These are phyloP conservation scores for Halcyon leucocephala DNA, from an alignment of 2,797 vertebrate species.

Conservation along the genomic window DNA sequence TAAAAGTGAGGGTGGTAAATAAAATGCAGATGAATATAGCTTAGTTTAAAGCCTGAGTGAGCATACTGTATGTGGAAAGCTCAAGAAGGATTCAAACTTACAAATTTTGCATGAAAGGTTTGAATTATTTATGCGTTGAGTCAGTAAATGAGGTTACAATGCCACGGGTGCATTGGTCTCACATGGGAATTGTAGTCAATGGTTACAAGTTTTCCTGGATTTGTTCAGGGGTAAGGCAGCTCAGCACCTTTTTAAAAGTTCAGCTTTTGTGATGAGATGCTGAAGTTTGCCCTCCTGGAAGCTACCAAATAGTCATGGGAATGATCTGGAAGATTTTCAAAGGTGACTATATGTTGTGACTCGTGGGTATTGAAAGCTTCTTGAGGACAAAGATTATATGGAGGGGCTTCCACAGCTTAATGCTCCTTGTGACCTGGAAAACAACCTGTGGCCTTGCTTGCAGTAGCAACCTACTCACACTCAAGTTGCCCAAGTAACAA, in stretches of 20 bases:
- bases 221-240: neutral
- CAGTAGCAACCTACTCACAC: neutral
- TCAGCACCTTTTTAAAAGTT: neutral
- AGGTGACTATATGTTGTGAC: neutral
- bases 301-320: neutral
- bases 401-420: neutral
- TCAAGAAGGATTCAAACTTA: neutral
- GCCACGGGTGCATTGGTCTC: neutral
- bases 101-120: neutral
- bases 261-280: neutral
- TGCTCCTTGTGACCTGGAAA: neutral
- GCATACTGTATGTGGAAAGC: neutral
- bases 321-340: neutral
- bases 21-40: neutral
- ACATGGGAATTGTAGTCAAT: neutral
- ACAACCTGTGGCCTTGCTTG: neutral
- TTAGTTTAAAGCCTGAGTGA: neutral
- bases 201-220: neutral
- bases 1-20: neutral
- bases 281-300: neutral
- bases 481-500: neutral
- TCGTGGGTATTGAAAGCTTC: neutral
- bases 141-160: constrained; percentile 29
- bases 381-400: neutral
- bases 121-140: constrained; percentile 51